A percentile compares a stretch with the other conserved stretches of the same genome.
phyloP scores from a whole-genome alignment of 2,113 vertebrate genomes.

The Rhea americana region DNA sequence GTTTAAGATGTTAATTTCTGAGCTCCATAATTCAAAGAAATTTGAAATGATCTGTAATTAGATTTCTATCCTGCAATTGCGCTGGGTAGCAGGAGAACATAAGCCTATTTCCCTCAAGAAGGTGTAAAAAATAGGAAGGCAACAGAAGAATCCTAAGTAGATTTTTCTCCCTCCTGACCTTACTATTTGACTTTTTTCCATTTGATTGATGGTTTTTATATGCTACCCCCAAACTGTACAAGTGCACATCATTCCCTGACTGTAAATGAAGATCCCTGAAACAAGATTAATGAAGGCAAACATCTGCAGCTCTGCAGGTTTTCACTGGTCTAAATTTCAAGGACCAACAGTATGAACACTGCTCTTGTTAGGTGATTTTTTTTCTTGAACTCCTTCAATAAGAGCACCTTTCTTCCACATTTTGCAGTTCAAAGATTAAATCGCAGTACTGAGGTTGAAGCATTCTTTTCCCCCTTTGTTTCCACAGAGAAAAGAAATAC shows the following conservation, averaged over 20 bases:
- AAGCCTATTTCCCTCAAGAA: accelerated
- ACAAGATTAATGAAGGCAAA: not conserved
- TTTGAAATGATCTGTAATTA: accelerated
- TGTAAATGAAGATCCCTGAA: not conserved
- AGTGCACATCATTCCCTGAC: accelerated
- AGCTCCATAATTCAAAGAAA: not conserved
- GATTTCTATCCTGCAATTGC: not conserved
- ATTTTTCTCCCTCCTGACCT: not conserved
- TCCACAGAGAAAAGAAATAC: not conserved
- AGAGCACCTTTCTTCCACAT: not conserved
- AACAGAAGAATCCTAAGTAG: accelerated
- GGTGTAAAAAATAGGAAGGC: not conserved
- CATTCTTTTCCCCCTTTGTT: not conserved
- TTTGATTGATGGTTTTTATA: not conserved
- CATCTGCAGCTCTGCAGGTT: not conserved
- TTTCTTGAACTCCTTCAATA: not conserved
- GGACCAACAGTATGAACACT: not conserved
- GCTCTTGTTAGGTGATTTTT: too few species aligned
- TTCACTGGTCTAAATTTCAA: not conserved
- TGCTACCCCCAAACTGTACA: not conserved
- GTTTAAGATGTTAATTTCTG: not conserved
- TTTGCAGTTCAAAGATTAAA: not conserved
- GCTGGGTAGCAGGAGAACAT: too few species aligned
- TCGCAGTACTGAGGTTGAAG: not conserved
- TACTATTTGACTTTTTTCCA: not conserved